Conservation (phyloP, 2,888 invertebrate genomes). For the Heteromurus nitidus region DNA sequence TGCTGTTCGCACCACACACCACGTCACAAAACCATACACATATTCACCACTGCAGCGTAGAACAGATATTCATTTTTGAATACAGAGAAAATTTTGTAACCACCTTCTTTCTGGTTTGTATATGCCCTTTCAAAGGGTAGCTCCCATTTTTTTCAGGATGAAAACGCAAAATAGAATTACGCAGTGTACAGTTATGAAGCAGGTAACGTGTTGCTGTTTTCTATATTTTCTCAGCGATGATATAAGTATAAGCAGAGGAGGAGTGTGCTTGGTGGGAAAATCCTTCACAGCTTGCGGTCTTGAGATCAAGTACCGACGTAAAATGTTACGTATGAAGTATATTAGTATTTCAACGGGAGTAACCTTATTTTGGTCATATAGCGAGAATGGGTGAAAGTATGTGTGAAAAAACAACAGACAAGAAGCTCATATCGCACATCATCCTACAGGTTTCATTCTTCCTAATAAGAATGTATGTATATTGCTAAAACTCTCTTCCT, state of each 20-base stretch:
- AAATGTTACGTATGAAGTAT: neutral
- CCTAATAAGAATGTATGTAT: no score
- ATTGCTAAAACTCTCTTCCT: no score
- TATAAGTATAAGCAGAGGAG: neutral
- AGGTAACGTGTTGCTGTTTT: conserved; percentile 53
- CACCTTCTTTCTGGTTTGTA: neutral
- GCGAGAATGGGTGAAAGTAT: no score
- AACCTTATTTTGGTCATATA: no score
- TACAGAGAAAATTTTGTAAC: no score
- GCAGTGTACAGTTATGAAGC: neutral
- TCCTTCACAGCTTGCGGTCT: conserved; percentile 62
- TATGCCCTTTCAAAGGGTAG: conserved; percentile 16
- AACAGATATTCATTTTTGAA: neutral
- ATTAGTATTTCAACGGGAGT: no score
- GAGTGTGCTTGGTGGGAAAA: conserved; percentile 57
- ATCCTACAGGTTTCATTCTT: conserved; percentile 63
- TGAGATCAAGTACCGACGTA: neutral
- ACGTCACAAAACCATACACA: neutral
- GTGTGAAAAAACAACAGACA: no score
- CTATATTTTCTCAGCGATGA: conserved; percentile 7
- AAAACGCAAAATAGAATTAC: conserved; percentile 44
- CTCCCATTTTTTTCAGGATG: conserved; percentile 40
- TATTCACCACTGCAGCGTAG: neutral
- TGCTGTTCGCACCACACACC: neutral
- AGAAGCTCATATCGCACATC: conserved; percentile 26